Conservation (phyloP, 2,113 vertebrate genomes). For the Ahaetulla prasina region DNA sequence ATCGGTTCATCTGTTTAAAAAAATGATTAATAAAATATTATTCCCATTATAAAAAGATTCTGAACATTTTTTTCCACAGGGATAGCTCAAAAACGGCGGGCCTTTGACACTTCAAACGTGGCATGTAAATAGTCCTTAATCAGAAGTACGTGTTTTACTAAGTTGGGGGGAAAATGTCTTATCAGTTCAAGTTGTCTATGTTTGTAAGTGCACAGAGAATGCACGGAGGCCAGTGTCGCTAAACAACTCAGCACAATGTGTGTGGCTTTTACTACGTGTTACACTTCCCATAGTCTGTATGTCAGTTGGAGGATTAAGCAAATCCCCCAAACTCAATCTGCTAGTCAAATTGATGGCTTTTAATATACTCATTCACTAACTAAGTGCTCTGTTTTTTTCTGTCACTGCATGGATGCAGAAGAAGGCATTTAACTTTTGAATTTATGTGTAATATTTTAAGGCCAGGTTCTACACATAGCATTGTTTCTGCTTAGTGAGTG, state of each 20-base stretch:
- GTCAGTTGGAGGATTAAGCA: constrained; percentile 1
- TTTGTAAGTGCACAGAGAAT: constrained; percentile 38
- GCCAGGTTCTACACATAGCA: constrained; percentile 28
- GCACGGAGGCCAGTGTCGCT: constrained; percentile 5
- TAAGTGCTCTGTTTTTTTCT: background rate
- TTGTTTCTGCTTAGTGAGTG: constrained; percentile 39
- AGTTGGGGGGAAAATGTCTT: constrained; percentile 51
- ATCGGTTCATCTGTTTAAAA: constrained; percentile 26
- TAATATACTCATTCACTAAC: background rate
- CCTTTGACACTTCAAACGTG: constrained; percentile 67
- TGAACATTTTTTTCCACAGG: constrained; percentile 68
- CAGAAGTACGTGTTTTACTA: constrained; percentile 69
- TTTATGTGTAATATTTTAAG: constrained; percentile 35
- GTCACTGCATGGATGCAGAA: constrained; percentile 34
- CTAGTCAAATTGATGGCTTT: constrained; percentile 46
- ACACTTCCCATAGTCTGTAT: background rate
- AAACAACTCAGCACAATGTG: constrained; percentile 2
- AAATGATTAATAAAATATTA: constrained; percentile 45
- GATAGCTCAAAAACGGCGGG: constrained; percentile 69
- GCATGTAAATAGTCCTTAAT: constrained; percentile 72
- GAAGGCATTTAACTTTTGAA: constrained; percentile 27
- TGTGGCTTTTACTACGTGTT: constrained; percentile 27
- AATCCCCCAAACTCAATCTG: constrained; percentile 42
- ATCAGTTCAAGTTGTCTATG: constrained; percentile 28
- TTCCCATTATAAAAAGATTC: constrained; percentile 58